Conservation (phyloP, 1,140 invertebrate genomes). For the Drosophila orena region DNA sequence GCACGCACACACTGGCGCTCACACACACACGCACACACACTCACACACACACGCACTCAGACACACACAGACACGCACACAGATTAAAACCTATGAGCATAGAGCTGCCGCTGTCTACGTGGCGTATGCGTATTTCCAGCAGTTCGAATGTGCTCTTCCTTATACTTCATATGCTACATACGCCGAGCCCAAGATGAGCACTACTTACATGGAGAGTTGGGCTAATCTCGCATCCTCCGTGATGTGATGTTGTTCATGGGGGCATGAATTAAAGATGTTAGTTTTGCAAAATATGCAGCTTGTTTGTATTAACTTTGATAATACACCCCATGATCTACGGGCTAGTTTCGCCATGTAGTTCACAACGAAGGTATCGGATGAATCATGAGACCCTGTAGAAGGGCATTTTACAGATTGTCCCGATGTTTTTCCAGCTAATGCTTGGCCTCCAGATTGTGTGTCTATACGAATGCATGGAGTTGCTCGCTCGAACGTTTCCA, state of each 20-base stretch:
- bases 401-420: constrained; percentile 20
- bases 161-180: neutral
- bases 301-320: too few species aligned
- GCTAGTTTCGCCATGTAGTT: too few species aligned
- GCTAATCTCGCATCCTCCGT: constrained; percentile 26
- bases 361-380: neutral
- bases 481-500: constrained; percentile 62
- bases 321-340: too few species aligned
- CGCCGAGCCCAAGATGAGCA: too few species aligned
- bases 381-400: neutral
- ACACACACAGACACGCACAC: constrained; percentile 17
- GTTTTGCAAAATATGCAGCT: neutral
- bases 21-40: constrained; percentile 6
- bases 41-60: constrained; percentile 16
- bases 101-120: constrained; percentile 44
- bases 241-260: too few species aligned
- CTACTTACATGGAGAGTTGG: neutral
- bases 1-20: constrained; percentile 3
- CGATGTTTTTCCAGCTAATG: constrained; percentile 34
- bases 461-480: constrained; percentile 24
- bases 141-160: constrained; percentile 17
- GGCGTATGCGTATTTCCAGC: constrained; percentile 48
- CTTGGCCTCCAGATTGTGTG: constrained; percentile 33
- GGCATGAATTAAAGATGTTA: neutral
- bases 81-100: constrained; percentile 58